These are phyloP conservation scores for Liolophura sinensis DNA, from an alignment of 1,140 invertebrate species.

Conservation along the genomic window DNA sequence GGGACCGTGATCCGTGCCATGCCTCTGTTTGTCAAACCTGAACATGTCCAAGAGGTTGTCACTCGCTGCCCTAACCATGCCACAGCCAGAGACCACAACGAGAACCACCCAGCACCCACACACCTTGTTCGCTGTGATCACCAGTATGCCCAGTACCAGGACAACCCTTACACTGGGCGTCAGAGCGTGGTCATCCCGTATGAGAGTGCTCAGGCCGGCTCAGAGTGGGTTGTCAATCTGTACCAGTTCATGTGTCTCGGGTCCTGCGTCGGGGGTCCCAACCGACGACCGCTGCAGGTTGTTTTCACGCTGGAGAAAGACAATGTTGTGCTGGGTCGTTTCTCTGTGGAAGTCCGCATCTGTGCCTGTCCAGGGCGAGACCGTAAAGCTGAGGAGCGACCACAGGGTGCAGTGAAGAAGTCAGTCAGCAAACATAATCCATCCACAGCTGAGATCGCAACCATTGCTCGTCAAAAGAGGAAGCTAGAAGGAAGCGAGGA, in stretches of 20 bases:
- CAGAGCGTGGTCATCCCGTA: slow-evolving; percentile 64
- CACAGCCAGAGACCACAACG: slow-evolving; percentile 12
- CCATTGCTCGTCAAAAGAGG: too few species aligned
- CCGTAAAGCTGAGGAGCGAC: slow-evolving; percentile 49
- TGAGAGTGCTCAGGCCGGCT: slow-evolving; percentile 63
- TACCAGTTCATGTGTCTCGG: slow-evolving; percentile 78
- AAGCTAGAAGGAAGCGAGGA: too few species aligned
- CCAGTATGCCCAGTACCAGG: slow-evolving; percentile 55
- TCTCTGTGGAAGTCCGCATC: slow-evolving; percentile 68
- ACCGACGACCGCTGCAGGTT: slow-evolving; percentile 70
- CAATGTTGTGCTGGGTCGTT: slow-evolving; percentile 64
- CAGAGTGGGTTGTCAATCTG: slow-evolving; percentile 64
- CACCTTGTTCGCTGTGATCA: slow-evolving; percentile 64
- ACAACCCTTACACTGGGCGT: slow-evolving; percentile 54
- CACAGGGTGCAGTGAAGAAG: slow-evolving; percentile 13
- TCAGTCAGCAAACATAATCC: slow-evolving; percentile 16
- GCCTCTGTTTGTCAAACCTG: slow-evolving; percentile 61
- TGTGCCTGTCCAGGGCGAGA: slow-evolving; percentile 78
- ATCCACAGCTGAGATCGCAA: slow-evolving; percentile 13
- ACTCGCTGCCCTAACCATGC: slow-evolving; percentile 62
- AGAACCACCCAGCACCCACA: slow-evolving; percentile 27
- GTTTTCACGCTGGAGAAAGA: slow-evolving; percentile 72
- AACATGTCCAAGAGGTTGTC: slow-evolving; percentile 61
- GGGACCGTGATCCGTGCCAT: slow-evolving; percentile 58
- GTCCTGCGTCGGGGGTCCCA: slow-evolving; percentile 74